Evolutionary conservation across 2,113 vertebrate genomes (phyloP).

Genomic region (Galeopterus variegatus): DNA sequence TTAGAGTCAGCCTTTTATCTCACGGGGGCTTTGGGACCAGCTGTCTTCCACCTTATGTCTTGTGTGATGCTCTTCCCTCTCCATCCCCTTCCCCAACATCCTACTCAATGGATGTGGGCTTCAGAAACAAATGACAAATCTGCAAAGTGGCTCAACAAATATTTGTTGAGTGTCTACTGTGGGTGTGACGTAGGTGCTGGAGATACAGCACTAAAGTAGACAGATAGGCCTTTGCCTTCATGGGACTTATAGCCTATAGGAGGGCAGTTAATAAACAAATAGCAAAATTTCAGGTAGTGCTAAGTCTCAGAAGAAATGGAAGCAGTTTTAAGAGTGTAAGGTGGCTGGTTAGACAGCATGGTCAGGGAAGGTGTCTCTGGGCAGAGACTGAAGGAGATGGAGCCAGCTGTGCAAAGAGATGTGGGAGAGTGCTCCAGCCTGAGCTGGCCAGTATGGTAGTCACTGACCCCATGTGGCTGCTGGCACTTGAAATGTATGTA

Average conservation of each 20-base stretch:
- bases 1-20: background rate
- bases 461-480: rapidly evolving
- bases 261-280: slow-evolving; percentile 19
- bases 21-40: background rate
- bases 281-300: background rate
- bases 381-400: background rate
- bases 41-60: background rate
- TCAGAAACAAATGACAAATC: slow-evolving; percentile 4
- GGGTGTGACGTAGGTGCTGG: background rate
- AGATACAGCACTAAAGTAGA: background rate
- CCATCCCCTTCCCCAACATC: background rate
- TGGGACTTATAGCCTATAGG: background rate
- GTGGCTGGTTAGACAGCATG: background rate
- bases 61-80: background rate
- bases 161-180: slow-evolving; percentile 34
- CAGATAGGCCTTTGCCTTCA: background rate
- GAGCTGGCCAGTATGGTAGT: background rate
- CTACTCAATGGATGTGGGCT: background rate
- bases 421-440: background rate
- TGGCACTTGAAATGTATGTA: background rate
- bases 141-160: slow-evolving; percentile 50
- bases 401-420: background rate
- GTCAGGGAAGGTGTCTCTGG: background rate
- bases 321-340: background rate
- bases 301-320: background rate